Percentiles rank a stretch among this genome's conserved stretches.
Conservation (phyloP, 2,888 invertebrate genomes). For the Portevinia maculata region DNA sequence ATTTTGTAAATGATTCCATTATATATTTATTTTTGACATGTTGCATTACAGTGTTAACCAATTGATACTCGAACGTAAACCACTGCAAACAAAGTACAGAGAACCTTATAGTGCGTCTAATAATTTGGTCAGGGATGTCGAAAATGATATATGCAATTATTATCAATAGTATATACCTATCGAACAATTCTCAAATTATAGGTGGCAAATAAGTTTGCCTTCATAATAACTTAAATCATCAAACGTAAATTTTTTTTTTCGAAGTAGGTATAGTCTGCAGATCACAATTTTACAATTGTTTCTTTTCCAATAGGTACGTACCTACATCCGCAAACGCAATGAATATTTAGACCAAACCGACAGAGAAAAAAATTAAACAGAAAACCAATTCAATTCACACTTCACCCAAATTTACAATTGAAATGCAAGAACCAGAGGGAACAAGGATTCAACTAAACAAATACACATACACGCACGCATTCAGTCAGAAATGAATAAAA, state of each 20-base stretch:
- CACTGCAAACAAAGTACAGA: too few species aligned
- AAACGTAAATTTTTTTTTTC: slow-evolving; percentile 43
- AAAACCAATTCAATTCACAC: slow-evolving; percentile 61
- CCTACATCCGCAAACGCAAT: slow-evolving; percentile 3
- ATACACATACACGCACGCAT: not conserved
- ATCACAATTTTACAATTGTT: slow-evolving; percentile 67
- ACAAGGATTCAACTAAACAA: slow-evolving; percentile 5
- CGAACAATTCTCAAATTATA: not conserved
- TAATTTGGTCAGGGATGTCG: too few species aligned
- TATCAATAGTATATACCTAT: too few species aligned
- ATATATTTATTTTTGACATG: too few species aligned
- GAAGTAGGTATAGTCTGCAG: slow-evolving; percentile 61
- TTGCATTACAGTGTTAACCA: too few species aligned
- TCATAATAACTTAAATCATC: slow-evolving; percentile 57
- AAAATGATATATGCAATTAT: too few species aligned
- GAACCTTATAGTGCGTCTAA: too few species aligned
- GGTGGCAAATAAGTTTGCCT: not conserved
- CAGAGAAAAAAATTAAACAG: slow-evolving; percentile 13
- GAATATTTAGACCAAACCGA: slow-evolving; percentile 51
- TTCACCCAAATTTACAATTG: slow-evolving; percentile 68
- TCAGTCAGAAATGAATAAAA: slow-evolving; percentile 31
- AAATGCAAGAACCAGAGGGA: slow-evolving; percentile 35
- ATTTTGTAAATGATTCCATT: too few species aligned
- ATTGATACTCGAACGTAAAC: too few species aligned
- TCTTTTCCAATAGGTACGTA: not conserved